Percentiles rank a stretch among this genome's conserved stretches.
These are phyloP conservation scores for Heteractis magnifica DNA, from an alignment of 92 coral and sea anemone genomes.

Conservation along the genomic window DNA sequence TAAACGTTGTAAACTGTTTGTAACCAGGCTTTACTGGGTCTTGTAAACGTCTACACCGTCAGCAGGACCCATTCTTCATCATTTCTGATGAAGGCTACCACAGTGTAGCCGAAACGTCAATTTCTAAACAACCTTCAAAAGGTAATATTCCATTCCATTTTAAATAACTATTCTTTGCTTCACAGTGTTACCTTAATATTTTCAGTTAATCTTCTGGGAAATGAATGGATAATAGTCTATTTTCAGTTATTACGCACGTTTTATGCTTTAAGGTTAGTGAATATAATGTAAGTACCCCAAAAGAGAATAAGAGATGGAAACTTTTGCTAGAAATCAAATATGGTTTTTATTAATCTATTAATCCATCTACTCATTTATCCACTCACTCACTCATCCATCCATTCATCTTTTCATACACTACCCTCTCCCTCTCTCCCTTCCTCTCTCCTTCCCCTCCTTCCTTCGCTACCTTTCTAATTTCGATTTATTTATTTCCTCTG, in stretches of 20 bases:
- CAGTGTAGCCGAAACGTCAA: too few species aligned
- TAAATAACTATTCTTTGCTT: neutral
- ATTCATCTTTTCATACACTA: too few species aligned
- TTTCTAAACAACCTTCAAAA: too few species aligned
- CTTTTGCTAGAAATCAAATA: neutral
- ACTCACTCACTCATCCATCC: too few species aligned
- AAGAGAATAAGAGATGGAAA: neutral
- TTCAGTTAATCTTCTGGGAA: constrained; percentile 52
- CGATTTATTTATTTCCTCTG: neutral
- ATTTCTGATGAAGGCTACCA: too few species aligned
- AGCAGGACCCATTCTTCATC: too few species aligned
- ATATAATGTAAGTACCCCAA: neutral
- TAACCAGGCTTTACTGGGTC: too few species aligned
- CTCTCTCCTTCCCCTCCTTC: neutral
- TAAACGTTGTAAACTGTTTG: too few species aligned
- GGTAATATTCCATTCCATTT: neutral
- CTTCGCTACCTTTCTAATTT: neutral
- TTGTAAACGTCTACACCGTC: too few species aligned
- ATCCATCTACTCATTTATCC: neutral
- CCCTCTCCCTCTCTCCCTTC: too few species aligned
- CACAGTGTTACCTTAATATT: constrained; percentile 2
- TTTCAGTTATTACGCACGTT: constrained; percentile 40
- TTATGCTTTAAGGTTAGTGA: constrained; percentile 24
- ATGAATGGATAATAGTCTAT: constrained; percentile 54
- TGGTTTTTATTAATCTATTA: neutral